Percentiles rank a stretch among this genome's conserved stretches.
Evolutionary conservation across 92 coral and sea anemone genomes (phyloP).

Genomic region (Bergia sp.): DNA sequence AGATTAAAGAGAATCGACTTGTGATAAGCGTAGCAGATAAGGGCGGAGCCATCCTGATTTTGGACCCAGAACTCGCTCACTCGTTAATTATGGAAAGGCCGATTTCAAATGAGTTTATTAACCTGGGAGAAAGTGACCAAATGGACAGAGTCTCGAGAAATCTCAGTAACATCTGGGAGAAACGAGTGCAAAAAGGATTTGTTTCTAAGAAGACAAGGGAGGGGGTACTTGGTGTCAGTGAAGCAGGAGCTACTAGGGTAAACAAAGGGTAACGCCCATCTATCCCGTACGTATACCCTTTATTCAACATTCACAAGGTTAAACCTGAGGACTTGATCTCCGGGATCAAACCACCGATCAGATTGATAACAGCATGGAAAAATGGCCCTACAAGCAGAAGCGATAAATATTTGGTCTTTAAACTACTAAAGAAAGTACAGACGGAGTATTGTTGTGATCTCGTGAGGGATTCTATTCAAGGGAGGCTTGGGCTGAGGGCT

Average conservation of each 20-base stretch:
- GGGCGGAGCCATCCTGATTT: slow-evolving; percentile 14
- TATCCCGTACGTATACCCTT: too few relatives aligned
- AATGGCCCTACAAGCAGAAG: slow-evolving; percentile 6
- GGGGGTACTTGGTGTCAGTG: slow-evolving; percentile 7
- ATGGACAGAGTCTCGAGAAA: background rate
- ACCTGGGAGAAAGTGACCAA: slow-evolving; percentile 4
- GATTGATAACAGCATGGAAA: background rate
- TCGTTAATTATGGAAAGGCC: background rate
- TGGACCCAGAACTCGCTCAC: slow-evolving; percentile 3
- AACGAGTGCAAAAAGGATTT: background rate
- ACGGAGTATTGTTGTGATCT: slow-evolving; percentile 26
- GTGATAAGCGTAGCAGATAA: slow-evolving; percentile 21
- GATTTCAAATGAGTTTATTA: background rate
- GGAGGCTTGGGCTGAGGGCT: slow-evolving; percentile 12
- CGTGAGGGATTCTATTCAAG: slow-evolving; percentile 10
- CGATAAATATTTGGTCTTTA: slow-evolving; percentile 2
- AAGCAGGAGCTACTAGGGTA: slow-evolving; percentile 7
- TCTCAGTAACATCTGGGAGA: slow-evolving; percentile 1
- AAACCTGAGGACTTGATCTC: background rate
- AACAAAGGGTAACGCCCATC: slow-evolving; percentile 7
- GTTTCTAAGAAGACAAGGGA: background rate
- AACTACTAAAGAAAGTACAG: slow-evolving; percentile 11
- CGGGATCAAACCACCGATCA: background rate
- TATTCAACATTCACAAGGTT: slow-evolving; percentile 8
- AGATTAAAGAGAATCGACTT: slow-evolving; percentile 3